A percentile compares a stretch with the other conserved stretches of the same genome.
These are phyloP conservation scores for Helogale parvula DNA, from an alignment of 2,113 vertebrate species.

Conservation along the genomic window DNA sequence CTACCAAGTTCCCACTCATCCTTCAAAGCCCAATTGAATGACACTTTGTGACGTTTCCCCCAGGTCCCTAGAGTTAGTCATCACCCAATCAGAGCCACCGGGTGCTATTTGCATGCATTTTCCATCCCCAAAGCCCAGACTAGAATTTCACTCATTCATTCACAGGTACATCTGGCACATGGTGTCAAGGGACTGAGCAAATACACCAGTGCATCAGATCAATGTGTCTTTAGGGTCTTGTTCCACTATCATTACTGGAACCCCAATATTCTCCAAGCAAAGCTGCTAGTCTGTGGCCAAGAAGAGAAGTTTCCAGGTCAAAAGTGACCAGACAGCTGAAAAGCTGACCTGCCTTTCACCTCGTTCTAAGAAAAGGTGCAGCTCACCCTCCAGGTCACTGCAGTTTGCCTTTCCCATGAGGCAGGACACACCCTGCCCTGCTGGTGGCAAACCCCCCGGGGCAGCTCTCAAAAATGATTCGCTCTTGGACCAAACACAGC, in stretches of 20 bases:
- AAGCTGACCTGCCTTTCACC: conserved; percentile 68
- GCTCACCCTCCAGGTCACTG: background rate
- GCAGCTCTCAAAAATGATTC: conserved; percentile 58
- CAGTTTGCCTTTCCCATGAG: conserved; percentile 64
- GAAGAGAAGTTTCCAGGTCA: background rate
- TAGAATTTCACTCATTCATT: background rate
- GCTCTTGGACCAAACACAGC: conserved; percentile 56
- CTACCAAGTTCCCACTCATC: background rate
- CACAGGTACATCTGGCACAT: background rate
- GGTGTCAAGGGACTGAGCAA: background rate
- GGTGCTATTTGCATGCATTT: background rate
- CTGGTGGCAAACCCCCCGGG: conserved; percentile 11
- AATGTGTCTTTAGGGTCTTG: background rate
- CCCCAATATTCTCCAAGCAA: background rate
- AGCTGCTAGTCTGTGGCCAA: background rate
- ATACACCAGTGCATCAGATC: background rate
- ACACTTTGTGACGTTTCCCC: background rate
- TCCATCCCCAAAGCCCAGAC: background rate
- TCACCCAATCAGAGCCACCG: background rate
- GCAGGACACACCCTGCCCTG: conserved; percentile 2
- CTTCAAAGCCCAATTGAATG: background rate
- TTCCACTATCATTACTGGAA: background rate
- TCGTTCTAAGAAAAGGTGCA: conserved; percentile 55
- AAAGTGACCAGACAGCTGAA: conserved; percentile 10
- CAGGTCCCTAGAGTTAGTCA: background rate